Percentiles rank a stretch among this genome's conserved stretches.
Evolutionary conservation across 2,113 vertebrate species (phyloP).

Genomic region (Heptranchias perlo): DNA sequence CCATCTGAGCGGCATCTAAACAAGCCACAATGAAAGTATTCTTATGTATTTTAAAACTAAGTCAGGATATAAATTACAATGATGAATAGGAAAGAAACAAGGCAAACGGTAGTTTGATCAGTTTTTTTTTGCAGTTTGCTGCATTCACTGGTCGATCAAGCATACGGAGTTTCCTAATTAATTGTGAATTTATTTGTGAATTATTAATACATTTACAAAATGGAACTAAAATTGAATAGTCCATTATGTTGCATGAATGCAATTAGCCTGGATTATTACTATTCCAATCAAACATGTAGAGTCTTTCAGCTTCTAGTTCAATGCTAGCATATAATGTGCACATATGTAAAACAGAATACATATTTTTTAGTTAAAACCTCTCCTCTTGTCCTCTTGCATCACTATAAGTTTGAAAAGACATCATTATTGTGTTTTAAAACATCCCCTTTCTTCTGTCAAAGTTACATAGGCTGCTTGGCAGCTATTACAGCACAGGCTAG

Average conservation of each 20-base stretch:
- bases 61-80: not conserved
- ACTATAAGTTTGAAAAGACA: not conserved
- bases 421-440: not conserved
- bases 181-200: not conserved
- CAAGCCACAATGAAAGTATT: not conserved
- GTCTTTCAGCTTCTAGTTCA: not conserved
- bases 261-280: not conserved
- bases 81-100: not conserved
- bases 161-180: not conserved
- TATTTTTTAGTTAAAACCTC: not conserved
- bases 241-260: not conserved
- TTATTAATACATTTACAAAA: not conserved
- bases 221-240: not conserved
- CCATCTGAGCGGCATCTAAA: not conserved
- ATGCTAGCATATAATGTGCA: not conserved
- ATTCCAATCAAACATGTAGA: not conserved
- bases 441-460: not conserved
- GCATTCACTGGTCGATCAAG: not conserved
- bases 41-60: not conserved
- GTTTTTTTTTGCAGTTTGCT: not conserved
- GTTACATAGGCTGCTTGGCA: not conserved
- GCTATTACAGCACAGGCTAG: not conserved
- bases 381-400: not conserved
- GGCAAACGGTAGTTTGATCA: not conserved
- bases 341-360: not conserved